Conservation (phyloP, 2,113 vertebrate species). For the Hippocampus guttulatus region DNA sequence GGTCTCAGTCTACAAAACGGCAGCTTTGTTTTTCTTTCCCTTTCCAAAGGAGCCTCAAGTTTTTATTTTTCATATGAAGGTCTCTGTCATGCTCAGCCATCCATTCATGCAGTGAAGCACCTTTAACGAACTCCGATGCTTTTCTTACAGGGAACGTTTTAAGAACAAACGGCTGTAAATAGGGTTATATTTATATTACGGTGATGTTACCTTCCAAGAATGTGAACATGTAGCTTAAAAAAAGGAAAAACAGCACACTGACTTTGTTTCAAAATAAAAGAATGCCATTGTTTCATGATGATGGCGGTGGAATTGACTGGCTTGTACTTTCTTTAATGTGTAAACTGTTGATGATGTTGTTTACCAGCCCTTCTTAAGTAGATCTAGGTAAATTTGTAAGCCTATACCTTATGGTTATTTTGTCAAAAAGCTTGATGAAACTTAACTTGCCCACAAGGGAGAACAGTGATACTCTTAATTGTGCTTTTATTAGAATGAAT, state of each 20-base stretch:
- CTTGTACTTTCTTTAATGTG: not conserved
- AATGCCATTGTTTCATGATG: conserved; percentile 47
- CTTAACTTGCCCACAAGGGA: too few species aligned
- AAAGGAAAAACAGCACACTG: conserved; percentile 16
- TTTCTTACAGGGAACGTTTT: conserved; percentile 40
- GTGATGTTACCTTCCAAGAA: conserved; percentile 63
- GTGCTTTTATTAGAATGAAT: too few species aligned
- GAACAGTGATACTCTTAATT: too few species aligned
- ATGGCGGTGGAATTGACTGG: not conserved
- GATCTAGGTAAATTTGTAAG: too few species aligned
- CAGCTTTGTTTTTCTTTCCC: not conserved
- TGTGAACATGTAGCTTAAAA: conserved; percentile 43
- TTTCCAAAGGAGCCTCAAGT: not conserved
- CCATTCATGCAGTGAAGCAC: conserved; percentile 6
- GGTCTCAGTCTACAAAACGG: not conserved
- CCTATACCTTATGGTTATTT: too few species aligned
- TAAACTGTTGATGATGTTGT: not conserved
- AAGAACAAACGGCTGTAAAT: conserved; percentile 49
- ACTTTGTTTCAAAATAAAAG: conserved; percentile 59
- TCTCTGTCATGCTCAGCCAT: not conserved
- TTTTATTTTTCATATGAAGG: not conserved
- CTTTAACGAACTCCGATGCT: conserved; percentile 17
- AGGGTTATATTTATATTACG: conserved; percentile 52
- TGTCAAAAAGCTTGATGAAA: too few species aligned
- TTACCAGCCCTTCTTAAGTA: not conserved